Base-by-base conservation (phyloP, 2,797 vertebrate genomes). In the Anguilla anguilla region DNA sequence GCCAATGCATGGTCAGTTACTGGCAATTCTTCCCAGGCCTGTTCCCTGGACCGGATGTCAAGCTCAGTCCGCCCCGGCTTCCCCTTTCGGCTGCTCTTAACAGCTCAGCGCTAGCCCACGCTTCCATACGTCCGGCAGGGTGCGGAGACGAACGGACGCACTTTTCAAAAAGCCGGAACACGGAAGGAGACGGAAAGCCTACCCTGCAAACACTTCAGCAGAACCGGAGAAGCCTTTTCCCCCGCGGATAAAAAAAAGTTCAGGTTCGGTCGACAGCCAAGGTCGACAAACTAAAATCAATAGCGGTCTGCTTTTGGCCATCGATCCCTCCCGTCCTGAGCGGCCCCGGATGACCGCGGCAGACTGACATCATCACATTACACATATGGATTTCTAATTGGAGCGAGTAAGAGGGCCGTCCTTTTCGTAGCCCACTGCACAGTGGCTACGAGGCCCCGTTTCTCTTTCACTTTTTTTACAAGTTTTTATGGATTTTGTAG, bases 331-430 rank as follows among this genome's bases (percentile, higher is more conserved):
- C 72, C 35, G 35, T 19, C 72, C 72, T 39, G 72, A 35, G 35
- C 6, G 31, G 72, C 72, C 72, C 72, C 13, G 15, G 72, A 35
- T 77, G 35, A 77, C 72, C 35, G 72, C 39, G 72, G 72, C 72
- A 43, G 35, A 35, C 72, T 77, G 72, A 77, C 72, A 77, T 77
- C 72, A 19, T 77, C 28, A 39, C 22, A 77, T 19, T 39, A 77
- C 72, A 77, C 72, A 77, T 19, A 77, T 77, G 72, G 72, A 74
- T 74, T 74, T 35, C 28, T 74, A 74, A 35, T 17, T 74, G 72
- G 13, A 39, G 72, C 2, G 72, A 77, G 28, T 39, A 39, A 17
- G 72, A 35, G 35, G 72, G 13, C 72, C 3, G 72, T 39, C 72
- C 31, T 77, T 25, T 39, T 39, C 39, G 3, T 43, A 4, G 13